These are phyloP conservation scores for Sycobia sp. DNA, from an alignment of 1,140 invertebrate genomes.

Conservation along the genomic window DNA sequence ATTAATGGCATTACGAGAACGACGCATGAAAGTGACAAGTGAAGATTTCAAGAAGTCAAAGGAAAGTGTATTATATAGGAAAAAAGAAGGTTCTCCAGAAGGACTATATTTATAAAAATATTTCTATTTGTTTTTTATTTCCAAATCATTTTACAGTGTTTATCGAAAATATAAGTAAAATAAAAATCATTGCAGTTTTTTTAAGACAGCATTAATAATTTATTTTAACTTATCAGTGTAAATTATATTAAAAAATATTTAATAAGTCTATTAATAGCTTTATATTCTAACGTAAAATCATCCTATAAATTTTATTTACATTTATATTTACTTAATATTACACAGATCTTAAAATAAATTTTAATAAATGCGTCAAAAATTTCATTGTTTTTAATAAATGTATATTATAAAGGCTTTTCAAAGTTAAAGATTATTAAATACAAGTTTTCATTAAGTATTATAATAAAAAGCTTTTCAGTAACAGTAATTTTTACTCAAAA, in stretches of 20 bases:
- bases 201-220: slow-evolving; percentile 1
- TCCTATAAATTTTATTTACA: slow-evolving; percentile 1
- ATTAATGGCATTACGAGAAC: slow-evolving; percentile 93
- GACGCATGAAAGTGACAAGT: slow-evolving; percentile 99
- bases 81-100: slow-evolving; percentile 99
- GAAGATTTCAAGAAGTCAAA: slow-evolving; percentile 99
- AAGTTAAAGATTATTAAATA: too few species aligned
- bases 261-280: too few species aligned
- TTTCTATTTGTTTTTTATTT: slow-evolving; percentile 25
- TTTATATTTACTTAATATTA: background rate
- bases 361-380: too few species aligned
- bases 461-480: too few species aligned
- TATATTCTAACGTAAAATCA: too few species aligned
- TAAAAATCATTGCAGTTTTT: slow-evolving; percentile 24
- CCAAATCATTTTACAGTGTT: slow-evolving; percentile 23
- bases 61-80: slow-evolving; percentile 98
- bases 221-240: too few species aligned
- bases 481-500: too few species aligned
- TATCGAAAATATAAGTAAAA: slow-evolving; percentile 23
- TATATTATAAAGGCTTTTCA: too few species aligned
- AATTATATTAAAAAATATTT: slow-evolving; percentile 25
- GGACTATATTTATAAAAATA: slow-evolving; percentile 91
- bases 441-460: too few species aligned
- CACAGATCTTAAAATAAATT: too few species aligned
- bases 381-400: too few species aligned